Conservation (phyloP, 2,797 vertebrate species). For the Pseudotriccus pelzelni region DNA sequence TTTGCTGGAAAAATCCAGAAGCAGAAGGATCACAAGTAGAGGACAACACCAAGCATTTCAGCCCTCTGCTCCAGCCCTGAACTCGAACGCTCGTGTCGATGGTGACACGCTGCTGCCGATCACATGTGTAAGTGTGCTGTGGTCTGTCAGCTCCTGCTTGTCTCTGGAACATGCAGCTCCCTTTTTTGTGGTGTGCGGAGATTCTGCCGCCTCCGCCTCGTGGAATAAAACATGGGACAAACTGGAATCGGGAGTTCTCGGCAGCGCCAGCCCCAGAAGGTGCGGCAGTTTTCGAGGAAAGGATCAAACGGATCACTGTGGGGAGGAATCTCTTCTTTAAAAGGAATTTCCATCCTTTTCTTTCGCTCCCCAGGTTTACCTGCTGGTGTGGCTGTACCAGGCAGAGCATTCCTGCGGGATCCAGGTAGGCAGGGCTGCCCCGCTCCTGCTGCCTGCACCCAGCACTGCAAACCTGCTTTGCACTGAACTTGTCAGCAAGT, state of each 20-base stretch:
- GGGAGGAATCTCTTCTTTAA: not conserved
- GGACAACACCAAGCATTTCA: rapidly evolving
- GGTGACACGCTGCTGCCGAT: not conserved
- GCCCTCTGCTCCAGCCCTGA: not conserved
- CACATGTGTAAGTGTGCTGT: not conserved
- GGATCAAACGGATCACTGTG: rapidly evolving
- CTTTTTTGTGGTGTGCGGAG: not conserved
- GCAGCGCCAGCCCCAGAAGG: not conserved
- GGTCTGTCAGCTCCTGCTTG: not conserved
- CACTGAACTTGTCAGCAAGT: not conserved
- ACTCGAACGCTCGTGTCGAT: rapidly evolving
- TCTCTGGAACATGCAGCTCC: not conserved
- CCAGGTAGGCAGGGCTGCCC: not conserved
- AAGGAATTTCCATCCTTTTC: not conserved
- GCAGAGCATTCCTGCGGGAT: not conserved
- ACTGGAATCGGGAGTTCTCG: not conserved
- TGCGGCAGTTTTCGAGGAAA: not conserved
- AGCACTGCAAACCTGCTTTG: not conserved
- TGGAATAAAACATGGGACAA: rapidly evolving
- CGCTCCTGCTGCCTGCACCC: rapidly evolving
- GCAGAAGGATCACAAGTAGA: not conserved
- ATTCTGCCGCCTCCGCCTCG: not conserved
- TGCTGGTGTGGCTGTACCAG: rapidly evolving
- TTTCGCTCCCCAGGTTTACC: not conserved
- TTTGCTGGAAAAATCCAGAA: rapidly evolving